Conservation (phyloP, 2,113 vertebrate genomes). For the Oncorhynchus kisutch region DNA sequence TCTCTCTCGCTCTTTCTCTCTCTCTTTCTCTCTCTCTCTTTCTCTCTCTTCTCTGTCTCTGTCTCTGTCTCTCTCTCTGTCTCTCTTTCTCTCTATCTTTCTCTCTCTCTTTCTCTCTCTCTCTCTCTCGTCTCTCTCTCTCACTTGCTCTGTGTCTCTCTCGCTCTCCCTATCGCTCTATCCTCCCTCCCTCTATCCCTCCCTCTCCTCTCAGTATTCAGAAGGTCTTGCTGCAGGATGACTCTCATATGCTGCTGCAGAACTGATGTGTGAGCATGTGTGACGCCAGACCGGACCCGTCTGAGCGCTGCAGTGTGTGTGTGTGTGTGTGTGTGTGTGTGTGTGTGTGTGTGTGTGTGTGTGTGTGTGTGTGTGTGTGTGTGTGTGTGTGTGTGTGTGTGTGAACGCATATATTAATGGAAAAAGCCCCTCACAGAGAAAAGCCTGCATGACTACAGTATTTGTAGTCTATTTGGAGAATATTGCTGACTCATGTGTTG, state of each 20-base stretch:
- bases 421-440: too few relatives aligned
- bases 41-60: not conserved
- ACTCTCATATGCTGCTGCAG: constrained; percentile 5
- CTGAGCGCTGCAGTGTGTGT: constrained; percentile 24
- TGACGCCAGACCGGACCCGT: not conserved
- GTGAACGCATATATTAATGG: not conserved
- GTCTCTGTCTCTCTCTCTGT: not conserved
- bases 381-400: too few relatives aligned
- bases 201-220: not conserved
- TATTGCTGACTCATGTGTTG: too few relatives aligned
- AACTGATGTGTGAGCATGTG: constrained; percentile 26
- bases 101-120: not conserved
- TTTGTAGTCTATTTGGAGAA: not conserved
- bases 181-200: not conserved
- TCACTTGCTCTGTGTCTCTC: not conserved
- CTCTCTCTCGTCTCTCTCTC: not conserved
- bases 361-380: too few relatives aligned
- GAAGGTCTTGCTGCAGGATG: not conserved
- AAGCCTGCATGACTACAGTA: not conserved
- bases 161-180: not conserved
- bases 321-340: constrained; percentile 17
- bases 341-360: constrained; percentile 15
- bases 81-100: not conserved
- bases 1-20: too few relatives aligned
- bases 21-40: not conserved